Evolutionary conservation across 2,888 invertebrate species (phyloP), one percentile per base, ranked within the genome.

Genomic region (Napeogenes sylphis): DNA sequence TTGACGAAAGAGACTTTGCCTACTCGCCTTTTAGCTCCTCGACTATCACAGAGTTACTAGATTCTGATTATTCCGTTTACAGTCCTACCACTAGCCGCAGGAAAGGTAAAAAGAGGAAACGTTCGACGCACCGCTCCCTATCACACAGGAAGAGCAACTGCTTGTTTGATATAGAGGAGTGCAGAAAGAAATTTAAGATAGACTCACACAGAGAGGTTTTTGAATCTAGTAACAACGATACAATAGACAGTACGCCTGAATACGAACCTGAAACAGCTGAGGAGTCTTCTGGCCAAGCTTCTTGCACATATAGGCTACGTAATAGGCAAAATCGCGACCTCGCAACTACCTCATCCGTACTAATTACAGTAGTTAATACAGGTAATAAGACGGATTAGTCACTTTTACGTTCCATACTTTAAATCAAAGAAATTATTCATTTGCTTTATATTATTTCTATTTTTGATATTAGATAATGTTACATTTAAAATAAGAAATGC

Each of bases 131-230:
- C 75, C 84, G 84, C 61, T 86, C 90, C 21, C 70, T 87, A 55
- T 85, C 88, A n/a, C 80, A 76, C 68, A 84, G 83, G 70, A 87
- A 85, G 70, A 86, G 81, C 73, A 82, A 78, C 75, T 82, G 72
- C 71, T 73, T 83, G 69, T 74, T 88, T 62, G 81, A 84, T 71
- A 70, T 82, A 68, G 88, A 87, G 64, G 83, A 84, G 72, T 83
- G 80, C 72, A 80, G 84, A 73, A 86, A 91, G 80, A 89, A 85
- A 80, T 87, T 90, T 80, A 92, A 92, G 88, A 91, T 91, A 88
- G 91, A 92, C 80, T 71, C 81, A 73, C 84, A 82, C 75, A 84
- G 77, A 76, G 90, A 80, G 71, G 81, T 85, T 55, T 71, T 78
- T 47, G 84, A 83, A 45, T 69, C 79, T 12, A 79, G 71, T 63